Base-by-base conservation (phyloP, 2,888 invertebrate species). In the Masnerella sp. region DNA sequence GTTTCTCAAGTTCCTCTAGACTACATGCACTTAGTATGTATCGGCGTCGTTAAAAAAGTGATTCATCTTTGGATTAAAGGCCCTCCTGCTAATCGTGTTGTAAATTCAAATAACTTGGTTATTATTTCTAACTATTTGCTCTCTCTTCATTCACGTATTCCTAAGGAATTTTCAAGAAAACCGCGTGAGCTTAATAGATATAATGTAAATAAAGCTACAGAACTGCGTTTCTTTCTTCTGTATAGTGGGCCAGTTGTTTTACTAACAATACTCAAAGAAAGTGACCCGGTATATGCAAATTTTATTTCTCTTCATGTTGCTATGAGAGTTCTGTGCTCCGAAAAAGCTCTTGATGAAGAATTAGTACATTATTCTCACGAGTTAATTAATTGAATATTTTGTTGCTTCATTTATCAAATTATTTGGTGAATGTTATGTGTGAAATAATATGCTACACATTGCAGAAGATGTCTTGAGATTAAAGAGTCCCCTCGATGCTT, bases 1-100 rank as follows among this genome's bases (percentile, higher is more conserved):
- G 38, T 71, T 0, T 15, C 58, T 8, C 20, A 49, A 9, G 38
- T 76, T 5, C 65, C 74, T 1, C 14, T 74, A 0, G 72, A 67
- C 32, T n/a, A n/a, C n/a, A n/a, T n/a, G n/a, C n/a, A n/a, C n/a
- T n/a, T n/a, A n/a, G n/a, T n/a, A n/a, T n/a, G 49, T 18, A 5
- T 49, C 11, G 49, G 32, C 11, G 9, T 12, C 2, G 43, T 22
- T 5, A 43, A 22, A 43, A 43, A 43, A 8, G 2, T 40, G 18
- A 5, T 40, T 18, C n/a, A n/a, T n/a, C n/a, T n/a, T n/a, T n/a
- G n/a, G n/a, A n/a, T n/a, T n/a, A n/a, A n/a, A n/a, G n/a, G n/a
- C n/a, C n/a, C n/a, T n/a, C n/a, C n/a, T n/a, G n/a, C n/a, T n/a
- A n/a, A n/a, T n/a, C n/a, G n/a, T n/a, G n/a, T n/a, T n/a, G n/a